These are phyloP conservation scores for Ariolimax columbianus DNA, from an alignment of 2,888 invertebrate genomes.

Conservation along the genomic window DNA sequence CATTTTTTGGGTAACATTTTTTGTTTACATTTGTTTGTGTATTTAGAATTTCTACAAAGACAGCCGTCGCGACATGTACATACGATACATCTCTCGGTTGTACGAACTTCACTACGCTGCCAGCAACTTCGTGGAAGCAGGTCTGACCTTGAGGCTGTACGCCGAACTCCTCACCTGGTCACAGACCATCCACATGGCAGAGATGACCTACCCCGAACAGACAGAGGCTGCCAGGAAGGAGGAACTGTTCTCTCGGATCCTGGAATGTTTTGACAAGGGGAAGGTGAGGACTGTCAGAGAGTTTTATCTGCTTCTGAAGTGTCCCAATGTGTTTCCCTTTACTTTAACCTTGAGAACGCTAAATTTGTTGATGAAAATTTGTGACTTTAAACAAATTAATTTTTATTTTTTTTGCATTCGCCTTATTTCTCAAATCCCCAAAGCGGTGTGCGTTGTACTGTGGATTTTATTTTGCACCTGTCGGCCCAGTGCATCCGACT, in stretches of 20 bases:
- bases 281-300: slow-evolving; percentile 87
- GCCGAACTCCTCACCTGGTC: slow-evolving; percentile 93
- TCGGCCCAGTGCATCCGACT: too few species aligned
- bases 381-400: too few species aligned
- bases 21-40: neutral
- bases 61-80: slow-evolving; percentile 96
- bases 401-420: too few species aligned
- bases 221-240: slow-evolving; percentile 95
- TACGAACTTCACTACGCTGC: slow-evolving; percentile 94
- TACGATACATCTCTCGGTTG: slow-evolving; percentile 95
- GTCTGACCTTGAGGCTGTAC: slow-evolving; percentile 93
- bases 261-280: slow-evolving; percentile 94
- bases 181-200: slow-evolving; percentile 72
- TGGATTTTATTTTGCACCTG: too few species aligned
- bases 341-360: too few species aligned
- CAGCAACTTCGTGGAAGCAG: slow-evolving; percentile 96
- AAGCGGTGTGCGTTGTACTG: too few species aligned
- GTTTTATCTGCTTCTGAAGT: too few species aligned
- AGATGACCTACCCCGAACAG: slow-evolving; percentile 84
- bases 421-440: too few species aligned
- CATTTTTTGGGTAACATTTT: too few species aligned
- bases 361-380: too few species aligned
- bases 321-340: too few species aligned
- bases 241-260: slow-evolving; percentile 90
- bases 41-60: slow-evolving; percentile 96